Conservation (phyloP, 2,113 vertebrate genomes). For the Micromys minutus region DNA sequence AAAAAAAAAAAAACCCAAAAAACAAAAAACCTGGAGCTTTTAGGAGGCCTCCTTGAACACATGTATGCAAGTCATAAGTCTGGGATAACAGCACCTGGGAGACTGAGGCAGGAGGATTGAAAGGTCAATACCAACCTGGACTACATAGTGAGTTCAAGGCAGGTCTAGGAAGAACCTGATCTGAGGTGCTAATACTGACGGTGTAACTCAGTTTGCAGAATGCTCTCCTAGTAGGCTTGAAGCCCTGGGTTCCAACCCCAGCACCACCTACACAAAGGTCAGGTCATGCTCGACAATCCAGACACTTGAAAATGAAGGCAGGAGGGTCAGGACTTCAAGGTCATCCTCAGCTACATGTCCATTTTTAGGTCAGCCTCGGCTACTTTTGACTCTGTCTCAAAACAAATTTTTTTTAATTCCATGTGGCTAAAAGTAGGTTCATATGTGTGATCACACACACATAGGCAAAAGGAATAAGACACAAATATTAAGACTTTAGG, state of each 20-base stretch:
- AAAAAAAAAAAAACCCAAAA: too few species aligned
- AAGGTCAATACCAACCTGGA: background rate
- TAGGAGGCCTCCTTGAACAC: background rate
- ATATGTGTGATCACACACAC: background rate
- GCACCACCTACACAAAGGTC: background rate
- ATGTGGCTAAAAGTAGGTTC: constrained; percentile 11
- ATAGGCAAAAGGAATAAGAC: background rate
- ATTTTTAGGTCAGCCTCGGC: background rate
- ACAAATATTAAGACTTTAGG: background rate
- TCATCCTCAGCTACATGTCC: background rate
- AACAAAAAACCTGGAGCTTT: background rate
- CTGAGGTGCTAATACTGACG: too few species aligned
- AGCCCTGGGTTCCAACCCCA: background rate
- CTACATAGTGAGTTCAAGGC: background rate
- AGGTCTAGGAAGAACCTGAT: background rate
- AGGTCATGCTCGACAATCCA: too few species aligned
- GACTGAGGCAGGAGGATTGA: background rate
- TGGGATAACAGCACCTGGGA: background rate
- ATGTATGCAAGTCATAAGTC: too few species aligned
- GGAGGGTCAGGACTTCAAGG: background rate
- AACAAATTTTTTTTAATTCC: background rate
- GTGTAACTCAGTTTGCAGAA: background rate
- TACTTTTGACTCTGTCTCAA: background rate
- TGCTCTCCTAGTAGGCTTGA: background rate
- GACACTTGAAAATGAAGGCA: background rate